Evolutionary conservation across 2,113 vertebrate species (phyloP), one percentile per base, ranked within the genome.

Genomic region (Oncorhynchus gorbuscha): DNA sequence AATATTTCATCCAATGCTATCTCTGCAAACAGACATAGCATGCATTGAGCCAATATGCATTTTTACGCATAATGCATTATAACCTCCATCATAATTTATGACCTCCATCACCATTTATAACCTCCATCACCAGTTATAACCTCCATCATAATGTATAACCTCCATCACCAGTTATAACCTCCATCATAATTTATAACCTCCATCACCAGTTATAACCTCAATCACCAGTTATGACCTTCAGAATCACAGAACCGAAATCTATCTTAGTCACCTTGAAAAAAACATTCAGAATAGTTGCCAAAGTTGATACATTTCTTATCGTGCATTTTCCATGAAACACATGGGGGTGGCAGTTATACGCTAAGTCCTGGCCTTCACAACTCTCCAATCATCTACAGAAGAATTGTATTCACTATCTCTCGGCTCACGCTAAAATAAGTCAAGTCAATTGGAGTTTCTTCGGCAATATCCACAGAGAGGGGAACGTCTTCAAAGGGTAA

Each of bases 371-470:
- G 59, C 59, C 7, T n/a, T n/a, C 18, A 62, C n/a, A 16, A 9
- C n/a, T 55, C 51, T 55, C 20, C 13, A 7, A 22, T 62, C 59
- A 62, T 62, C n/a, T n/a, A 62, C 18, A 62, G 2, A 62, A 24
- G n/a, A 62, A 8, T 2, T 22, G 5, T 61, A 22, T 62, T 62
- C 59, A 24, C 64, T 30, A 30, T 66, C 64, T 66, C 16, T 64
- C 8, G 18, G 62, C 51, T 18, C 64, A 66, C 18, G 20, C 68
- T 69, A 45, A 45, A 69, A 67, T 24, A 26, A 72, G 77, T 79
- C 51, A 81, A 85, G 84, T 84, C 86, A 89, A 88, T 79, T 79
- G 81, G 83, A 83, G 87, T 74, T 81, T 89, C 75, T 67, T 88
- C 72, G 72, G 82, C 81, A 86, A 86, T 73, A 83, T 78, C 85